A percentile compares a stretch with the other conserved stretches of the same genome.
phyloP scores from a whole-genome alignment of 2,113 vertebrate species.

The Microcebus tavaratra region DNA sequence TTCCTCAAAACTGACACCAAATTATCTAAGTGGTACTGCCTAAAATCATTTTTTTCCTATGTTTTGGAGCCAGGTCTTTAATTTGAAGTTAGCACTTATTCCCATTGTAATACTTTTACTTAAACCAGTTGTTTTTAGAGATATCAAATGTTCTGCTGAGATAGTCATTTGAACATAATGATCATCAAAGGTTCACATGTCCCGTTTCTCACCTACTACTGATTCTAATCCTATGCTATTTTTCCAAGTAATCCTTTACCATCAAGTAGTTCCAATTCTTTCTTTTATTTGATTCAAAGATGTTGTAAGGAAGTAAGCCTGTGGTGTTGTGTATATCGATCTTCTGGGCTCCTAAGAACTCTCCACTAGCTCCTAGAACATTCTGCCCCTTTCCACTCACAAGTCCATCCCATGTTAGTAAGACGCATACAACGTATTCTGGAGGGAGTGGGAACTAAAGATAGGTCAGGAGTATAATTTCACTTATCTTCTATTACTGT shows the following conservation, averaged over 20 bases:
- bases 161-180: background rate
- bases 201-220: background rate
- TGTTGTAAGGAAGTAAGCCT: background rate
- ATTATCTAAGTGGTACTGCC: background rate
- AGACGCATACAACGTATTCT: background rate
- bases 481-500: background rate
- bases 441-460: background rate
- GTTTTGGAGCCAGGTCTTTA: background rate
- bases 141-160: background rate
- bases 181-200: background rate
- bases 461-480: background rate
- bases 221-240: background rate
- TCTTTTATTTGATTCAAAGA: background rate
- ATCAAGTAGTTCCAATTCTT: background rate
- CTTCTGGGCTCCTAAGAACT: background rate
- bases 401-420: background rate
- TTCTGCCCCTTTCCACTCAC: background rate
- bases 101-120: background rate
- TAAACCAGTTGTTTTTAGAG: background rate
- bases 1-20: background rate
- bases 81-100: constrained; percentile 10
- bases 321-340: rapidly evolving
- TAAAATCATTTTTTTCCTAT: background rate
- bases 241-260: background rate
- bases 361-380: background rate